A percentile compares a stretch with the other conserved stretches of the same genome.
Conservation (phyloP, 2,888 invertebrate genomes). For the Drosophila ochracea region DNA sequence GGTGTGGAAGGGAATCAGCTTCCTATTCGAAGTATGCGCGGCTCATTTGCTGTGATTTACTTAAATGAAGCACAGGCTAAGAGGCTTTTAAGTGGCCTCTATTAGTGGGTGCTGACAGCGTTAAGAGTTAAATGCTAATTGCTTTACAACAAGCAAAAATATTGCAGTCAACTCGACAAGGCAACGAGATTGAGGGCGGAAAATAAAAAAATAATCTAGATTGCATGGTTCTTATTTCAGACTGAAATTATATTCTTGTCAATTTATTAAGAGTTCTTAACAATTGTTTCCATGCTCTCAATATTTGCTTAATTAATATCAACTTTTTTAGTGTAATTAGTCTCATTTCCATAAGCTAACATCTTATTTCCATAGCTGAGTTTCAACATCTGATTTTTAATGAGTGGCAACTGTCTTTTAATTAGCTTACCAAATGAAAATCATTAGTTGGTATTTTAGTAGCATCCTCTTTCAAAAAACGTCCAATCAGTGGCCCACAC, state of each 20-base stretch:
- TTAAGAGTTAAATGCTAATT: slow-evolving; percentile 28
- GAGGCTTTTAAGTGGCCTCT: slow-evolving; percentile 64
- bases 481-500: slow-evolving; percentile 54
- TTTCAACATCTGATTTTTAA: slow-evolving; percentile 5
- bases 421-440: slow-evolving; percentile 34
- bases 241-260: background rate
- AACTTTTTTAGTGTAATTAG: background rate
- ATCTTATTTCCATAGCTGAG: slow-evolving; percentile 16
- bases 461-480: slow-evolving; percentile 1
- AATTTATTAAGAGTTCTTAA: background rate
- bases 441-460: slow-evolving; percentile 38
- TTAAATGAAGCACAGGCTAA: slow-evolving; percentile 55
- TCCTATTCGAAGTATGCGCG: slow-evolving; percentile 27
- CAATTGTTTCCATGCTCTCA: background rate
- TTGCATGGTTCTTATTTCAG: background rate
- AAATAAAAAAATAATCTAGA: too few species aligned
- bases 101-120: slow-evolving; percentile 47
- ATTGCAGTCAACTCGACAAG: background rate
- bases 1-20: slow-evolving; percentile 18
- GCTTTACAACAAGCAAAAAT: slow-evolving; percentile 15
- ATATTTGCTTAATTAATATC: background rate
- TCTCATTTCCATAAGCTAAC: background rate
- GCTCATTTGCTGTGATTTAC: slow-evolving; percentile 68
- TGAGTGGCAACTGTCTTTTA: slow-evolving; percentile 35
- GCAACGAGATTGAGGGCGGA: background rate